Conservation (phyloP, 2,888 invertebrate species). For the Spodoptera exigua region DNA sequence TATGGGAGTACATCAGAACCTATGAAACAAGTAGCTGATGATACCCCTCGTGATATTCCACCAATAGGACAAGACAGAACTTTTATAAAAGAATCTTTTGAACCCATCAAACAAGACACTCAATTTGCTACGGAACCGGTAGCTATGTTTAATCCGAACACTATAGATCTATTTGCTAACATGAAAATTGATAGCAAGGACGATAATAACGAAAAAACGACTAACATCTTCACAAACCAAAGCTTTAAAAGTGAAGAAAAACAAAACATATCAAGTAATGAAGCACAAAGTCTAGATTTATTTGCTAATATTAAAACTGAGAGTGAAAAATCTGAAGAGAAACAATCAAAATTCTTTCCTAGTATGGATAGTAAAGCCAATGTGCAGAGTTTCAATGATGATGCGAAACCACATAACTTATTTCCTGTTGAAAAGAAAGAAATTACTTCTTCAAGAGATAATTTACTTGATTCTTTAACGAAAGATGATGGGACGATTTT, state of each 20-base stretch:
- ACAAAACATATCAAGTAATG: conserved; percentile 10
- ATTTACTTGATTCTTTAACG: conserved; percentile 57
- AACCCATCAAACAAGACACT: conserved; percentile 1
- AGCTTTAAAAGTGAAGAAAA: conserved; percentile 16
- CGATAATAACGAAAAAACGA: conserved; percentile 1
- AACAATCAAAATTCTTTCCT: conserved; percentile 6
- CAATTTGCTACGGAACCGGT: conserved; percentile 7
- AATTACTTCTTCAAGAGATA: conserved; percentile 18
- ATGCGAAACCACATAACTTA: conserved; percentile 28
- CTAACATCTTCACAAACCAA: conserved; percentile 2
- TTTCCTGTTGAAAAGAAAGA: conserved; percentile 24
- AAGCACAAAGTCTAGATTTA: conserved; percentile 22
- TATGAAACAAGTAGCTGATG: not conserved
- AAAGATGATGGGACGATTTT: conserved; percentile 59
- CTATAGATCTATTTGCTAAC: conserved; percentile 26
- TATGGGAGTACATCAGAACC: conserved; percentile 4
- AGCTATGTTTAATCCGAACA: conserved; percentile 31
- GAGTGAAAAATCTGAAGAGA: conserved; percentile 15
- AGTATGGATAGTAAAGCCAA: conserved; percentile 28
- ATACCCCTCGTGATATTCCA: not conserved
- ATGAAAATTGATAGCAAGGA: conserved; percentile 15
- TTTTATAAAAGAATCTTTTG: conserved; percentile 20
- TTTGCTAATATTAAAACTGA: conserved; percentile 12
- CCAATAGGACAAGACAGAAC: conserved; percentile 9
- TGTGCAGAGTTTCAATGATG: conserved; percentile 16